phyloP scores from a whole-genome alignment of 2,113 vertebrate genomes.

The Pangasianodon hypophthalmus region DNA sequence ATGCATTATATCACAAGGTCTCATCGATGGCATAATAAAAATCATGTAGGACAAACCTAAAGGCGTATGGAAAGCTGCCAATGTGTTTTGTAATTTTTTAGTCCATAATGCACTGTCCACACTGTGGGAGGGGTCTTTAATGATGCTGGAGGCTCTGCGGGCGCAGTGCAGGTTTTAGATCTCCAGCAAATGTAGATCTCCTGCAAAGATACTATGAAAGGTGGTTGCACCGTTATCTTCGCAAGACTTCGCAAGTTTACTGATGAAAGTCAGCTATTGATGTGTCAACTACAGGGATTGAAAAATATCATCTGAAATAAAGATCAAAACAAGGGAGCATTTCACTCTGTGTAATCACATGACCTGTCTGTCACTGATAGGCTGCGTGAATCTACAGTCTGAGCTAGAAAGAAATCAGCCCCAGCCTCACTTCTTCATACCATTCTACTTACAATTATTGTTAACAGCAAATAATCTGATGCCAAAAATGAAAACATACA shows the following conservation, averaged over 20 bases:
- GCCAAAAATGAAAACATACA: background rate
- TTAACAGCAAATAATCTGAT: background rate
- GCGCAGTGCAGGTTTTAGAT: background rate
- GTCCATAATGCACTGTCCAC: background rate
- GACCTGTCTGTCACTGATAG: no score
- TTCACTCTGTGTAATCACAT: background rate
- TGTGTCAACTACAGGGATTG: background rate
- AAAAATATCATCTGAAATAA: background rate
- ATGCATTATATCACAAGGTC: background rate
- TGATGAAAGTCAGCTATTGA: background rate
- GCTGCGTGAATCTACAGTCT: background rate
- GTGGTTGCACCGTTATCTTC: background rate
- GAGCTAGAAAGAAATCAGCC: background rate
- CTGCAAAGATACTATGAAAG: background rate
- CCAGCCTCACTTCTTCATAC: background rate
- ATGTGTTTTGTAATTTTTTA: background rate
- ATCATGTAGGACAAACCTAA: background rate
- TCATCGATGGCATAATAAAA: background rate
- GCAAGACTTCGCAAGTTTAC: background rate
- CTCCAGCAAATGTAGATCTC: background rate
- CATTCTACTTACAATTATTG: background rate
- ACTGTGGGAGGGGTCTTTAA: background rate
- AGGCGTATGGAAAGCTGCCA: background rate
- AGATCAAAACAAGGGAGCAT: background rate
- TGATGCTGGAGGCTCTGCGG: background rate